A percentile compares a stretch with the other conserved stretches of the same genome.
Conservation (phyloP, 2,797 vertebrate species). For the Spizella passerina region DNA sequence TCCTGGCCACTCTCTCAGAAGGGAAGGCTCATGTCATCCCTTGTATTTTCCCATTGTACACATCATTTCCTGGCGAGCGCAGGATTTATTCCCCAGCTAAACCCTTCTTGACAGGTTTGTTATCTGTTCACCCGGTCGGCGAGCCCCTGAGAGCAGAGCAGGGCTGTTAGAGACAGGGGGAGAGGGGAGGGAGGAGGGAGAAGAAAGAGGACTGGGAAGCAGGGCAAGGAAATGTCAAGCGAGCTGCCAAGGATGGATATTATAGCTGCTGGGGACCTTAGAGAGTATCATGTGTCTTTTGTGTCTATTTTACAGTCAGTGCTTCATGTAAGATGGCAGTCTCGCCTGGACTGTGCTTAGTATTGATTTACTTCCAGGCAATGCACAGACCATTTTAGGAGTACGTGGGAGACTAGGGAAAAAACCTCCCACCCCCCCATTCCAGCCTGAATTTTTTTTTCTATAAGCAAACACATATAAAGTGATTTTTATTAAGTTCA, state of each 20-base stretch:
- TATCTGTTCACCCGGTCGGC: slow-evolving; percentile 87
- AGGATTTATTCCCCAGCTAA: slow-evolving; percentile 86
- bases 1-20: slow-evolving; percentile 78
- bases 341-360: slow-evolving; percentile 73
- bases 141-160: slow-evolving; percentile 84
- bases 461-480: not conserved
- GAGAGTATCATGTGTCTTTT: slow-evolving; percentile 84
- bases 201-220: slow-evolving; percentile 79
- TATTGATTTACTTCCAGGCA: slow-evolving; percentile 80
- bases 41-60: slow-evolving; percentile 82
- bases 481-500: not conserved
- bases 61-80: slow-evolving; percentile 84
- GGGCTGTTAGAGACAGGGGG: slow-evolving; percentile 78
- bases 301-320: slow-evolving; percentile 84
- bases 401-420: slow-evolving; percentile 21
- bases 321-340: slow-evolving; percentile 81
- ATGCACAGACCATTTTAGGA: slow-evolving; percentile 66
- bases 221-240: slow-evolving; percentile 92
- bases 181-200: slow-evolving; percentile 64
- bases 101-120: slow-evolving; percentile 89
- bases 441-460: not conserved
- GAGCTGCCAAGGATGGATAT: slow-evolving; percentile 90
- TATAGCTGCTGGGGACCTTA: slow-evolving; percentile 87
- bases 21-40: slow-evolving; percentile 79
- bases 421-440: not conserved